phyloP scores from a whole-genome alignment of 1,140 invertebrate species.

The Brachionus plicatilis region DNA sequence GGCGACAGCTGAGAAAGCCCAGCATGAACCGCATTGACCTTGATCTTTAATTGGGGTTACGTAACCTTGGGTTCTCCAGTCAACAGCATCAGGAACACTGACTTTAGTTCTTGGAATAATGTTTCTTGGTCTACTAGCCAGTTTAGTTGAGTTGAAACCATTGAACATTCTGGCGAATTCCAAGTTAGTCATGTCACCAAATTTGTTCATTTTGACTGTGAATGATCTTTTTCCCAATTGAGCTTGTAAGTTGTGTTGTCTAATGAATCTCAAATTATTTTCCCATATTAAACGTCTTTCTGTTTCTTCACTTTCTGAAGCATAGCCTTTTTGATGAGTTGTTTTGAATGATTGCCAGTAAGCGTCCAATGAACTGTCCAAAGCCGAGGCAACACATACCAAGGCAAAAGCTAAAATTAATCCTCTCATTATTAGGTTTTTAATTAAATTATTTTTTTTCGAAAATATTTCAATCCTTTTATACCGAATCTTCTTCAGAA shows the following conservation, averaged over 20 bases:
- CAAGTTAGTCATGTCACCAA: conserved; percentile 32
- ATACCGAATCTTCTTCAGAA: background rate
- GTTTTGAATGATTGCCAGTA: conserved; percentile 19
- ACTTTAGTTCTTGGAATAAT: conserved; percentile 2
- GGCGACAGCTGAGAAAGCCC: conserved; percentile 60
- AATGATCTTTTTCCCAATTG: conserved; percentile 19
- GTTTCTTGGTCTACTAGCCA: background rate
- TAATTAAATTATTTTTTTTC: background rate
- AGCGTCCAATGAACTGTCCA: conserved; percentile 1
- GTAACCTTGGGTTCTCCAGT: conserved; percentile 40
- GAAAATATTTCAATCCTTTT: background rate
- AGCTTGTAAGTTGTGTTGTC: conserved; percentile 38
- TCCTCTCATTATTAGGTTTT: conserved; percentile 1
- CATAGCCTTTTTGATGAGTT: conserved; percentile 17
- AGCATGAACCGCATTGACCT: conserved; percentile 31
- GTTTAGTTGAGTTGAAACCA: background rate
- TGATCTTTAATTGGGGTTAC: conserved; percentile 40
- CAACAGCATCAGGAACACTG: conserved; percentile 29
- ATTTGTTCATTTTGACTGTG: conserved; percentile 34
- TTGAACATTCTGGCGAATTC: conserved; percentile 19
- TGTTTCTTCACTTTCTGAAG: background rate
- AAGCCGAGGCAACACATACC: conserved; percentile 17
- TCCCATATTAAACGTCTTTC: conserved; percentile 32
- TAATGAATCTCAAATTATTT: conserved; percentile 8
- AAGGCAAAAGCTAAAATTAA: conserved; percentile 4